A percentile compares a stretch with the other conserved stretches of the same genome.
Conservation (phyloP, 1,140 invertebrate genomes). For the Bombus superbus region DNA sequence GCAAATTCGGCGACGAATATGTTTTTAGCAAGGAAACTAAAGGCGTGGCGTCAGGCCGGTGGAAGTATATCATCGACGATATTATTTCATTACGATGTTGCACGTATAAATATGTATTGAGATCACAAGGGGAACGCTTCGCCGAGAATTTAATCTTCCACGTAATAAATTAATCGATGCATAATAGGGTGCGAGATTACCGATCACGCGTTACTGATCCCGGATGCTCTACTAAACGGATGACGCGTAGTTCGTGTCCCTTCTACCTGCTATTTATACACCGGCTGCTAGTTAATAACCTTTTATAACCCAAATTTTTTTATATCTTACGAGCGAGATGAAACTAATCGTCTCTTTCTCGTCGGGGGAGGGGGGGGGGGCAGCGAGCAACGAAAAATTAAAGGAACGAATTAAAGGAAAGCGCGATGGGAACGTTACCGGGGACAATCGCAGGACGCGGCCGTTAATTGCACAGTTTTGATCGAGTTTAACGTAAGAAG, state of each 20-base stretch:
- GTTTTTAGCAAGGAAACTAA: neutral
- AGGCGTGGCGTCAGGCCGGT: no score
- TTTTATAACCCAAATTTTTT: constrained; percentile 39
- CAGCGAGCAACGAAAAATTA: no score
- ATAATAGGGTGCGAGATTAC: constrained; percentile 43
- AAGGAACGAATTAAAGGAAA: neutral
- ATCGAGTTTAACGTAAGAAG: neutral
- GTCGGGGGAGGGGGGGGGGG: no score
- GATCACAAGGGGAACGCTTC: constrained; percentile 39
- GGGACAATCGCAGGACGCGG: neutral
- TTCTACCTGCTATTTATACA: constrained; percentile 34
- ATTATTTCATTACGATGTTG: neutral
- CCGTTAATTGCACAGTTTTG: neutral
- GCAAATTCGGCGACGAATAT: neutral
- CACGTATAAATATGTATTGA: constrained; percentile 46
- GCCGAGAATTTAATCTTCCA: constrained; percentile 47
- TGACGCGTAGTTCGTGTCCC: constrained; percentile 39
- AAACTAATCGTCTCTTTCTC: neutral
- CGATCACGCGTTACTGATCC: constrained; percentile 54
- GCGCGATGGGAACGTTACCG: no score
- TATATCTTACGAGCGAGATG: neutral
- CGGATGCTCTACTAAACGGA: constrained; percentile 51
- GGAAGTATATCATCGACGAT: neutral
- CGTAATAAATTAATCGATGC: constrained; percentile 50
- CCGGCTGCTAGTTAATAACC: constrained; percentile 31